Evolutionary conservation across 2,888 invertebrate genomes (phyloP).

Genomic region (Melitaea athalia): DNA sequence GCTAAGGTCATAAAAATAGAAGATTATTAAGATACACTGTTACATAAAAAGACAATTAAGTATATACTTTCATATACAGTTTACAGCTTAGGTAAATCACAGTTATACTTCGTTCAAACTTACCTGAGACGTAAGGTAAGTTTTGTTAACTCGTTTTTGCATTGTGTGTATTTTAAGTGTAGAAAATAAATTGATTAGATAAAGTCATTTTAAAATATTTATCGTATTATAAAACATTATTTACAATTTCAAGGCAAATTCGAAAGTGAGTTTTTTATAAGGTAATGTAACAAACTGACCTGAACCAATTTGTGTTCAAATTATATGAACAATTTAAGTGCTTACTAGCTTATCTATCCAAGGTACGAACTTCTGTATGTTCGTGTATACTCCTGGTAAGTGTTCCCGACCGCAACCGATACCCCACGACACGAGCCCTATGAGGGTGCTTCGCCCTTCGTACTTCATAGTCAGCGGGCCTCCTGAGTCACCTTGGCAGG

Average conservation of each 20-base stretch:
- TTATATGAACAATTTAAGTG: slow-evolving; percentile 44
- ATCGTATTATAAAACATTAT: too few relatives aligned
- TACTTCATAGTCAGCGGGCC: slow-evolving; percentile 93
- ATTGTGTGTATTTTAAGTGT: too few relatives aligned
- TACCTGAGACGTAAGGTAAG: slow-evolving; percentile 1
- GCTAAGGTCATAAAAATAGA: too few relatives aligned
- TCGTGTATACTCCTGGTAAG: slow-evolving; percentile 94
- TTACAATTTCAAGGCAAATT: too few relatives aligned
- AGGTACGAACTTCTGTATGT: slow-evolving; percentile 95
- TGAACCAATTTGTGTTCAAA: not conserved
- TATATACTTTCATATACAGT: not conserved
- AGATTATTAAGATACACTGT: too few relatives aligned
- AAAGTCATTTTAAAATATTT: too few relatives aligned
- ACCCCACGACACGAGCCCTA: slow-evolving; percentile 95
- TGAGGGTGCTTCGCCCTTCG: slow-evolving; percentile 92
- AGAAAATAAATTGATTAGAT: too few relatives aligned
- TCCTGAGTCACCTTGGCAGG: slow-evolving; percentile 91
- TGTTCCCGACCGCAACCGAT: slow-evolving; percentile 95
- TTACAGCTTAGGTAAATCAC: slow-evolving; percentile 3
- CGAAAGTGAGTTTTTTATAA: not conserved
- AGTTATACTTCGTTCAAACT: not conserved
- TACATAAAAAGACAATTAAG: too few relatives aligned
- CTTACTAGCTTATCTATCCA: slow-evolving; percentile 93
- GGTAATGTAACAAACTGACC: not conserved
- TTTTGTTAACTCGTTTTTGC: not conserved